Evolutionary conservation across 2,888 invertebrate species (phyloP).

Genomic region (Dascillus cervinus): DNA sequence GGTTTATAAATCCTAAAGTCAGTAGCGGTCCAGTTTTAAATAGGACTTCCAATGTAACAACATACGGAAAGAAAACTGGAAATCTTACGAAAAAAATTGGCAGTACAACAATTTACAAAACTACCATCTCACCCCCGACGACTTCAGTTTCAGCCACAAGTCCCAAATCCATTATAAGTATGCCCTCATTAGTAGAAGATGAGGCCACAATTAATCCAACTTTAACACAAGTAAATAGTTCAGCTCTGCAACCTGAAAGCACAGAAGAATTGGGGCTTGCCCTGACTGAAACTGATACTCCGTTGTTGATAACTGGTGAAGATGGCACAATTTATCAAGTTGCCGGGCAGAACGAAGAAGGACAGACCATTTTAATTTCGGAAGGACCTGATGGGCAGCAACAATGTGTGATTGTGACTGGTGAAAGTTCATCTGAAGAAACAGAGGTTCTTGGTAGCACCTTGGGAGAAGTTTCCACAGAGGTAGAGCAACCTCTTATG

Average conservation of each 20-base stretch:
- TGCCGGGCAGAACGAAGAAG: slow-evolving; percentile 66
- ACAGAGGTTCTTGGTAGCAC: slow-evolving; percentile 43
- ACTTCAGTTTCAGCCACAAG: slow-evolving; percentile 1
- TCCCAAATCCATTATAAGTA: slow-evolving; percentile 26
- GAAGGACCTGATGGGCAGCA: slow-evolving; percentile 70
- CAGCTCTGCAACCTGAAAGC: slow-evolving; percentile 9
- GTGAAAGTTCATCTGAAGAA: slow-evolving; percentile 50
- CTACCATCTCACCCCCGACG: slow-evolving; percentile 5
- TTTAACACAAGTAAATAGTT: slow-evolving; percentile 18
- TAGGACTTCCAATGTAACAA: slow-evolving; percentile 8
- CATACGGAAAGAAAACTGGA: slow-evolving; percentile 9
- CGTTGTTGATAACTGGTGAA: slow-evolving; percentile 74
- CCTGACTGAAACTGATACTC: slow-evolving; percentile 44
- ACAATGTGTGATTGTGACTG: slow-evolving; percentile 59
- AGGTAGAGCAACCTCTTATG: slow-evolving; percentile 18
- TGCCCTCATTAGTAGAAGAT: slow-evolving; percentile 32
- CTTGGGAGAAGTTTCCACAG: slow-evolving; percentile 25
- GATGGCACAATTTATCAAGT: slow-evolving; percentile 75
- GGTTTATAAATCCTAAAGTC: too few relatives aligned
- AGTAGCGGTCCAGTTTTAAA: slow-evolving; percentile 7
- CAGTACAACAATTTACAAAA: slow-evolving; percentile 26
- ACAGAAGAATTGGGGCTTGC: slow-evolving; percentile 19
- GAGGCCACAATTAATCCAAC: slow-evolving; percentile 35
- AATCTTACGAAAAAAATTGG: slow-evolving; percentile 26
- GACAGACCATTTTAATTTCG: slow-evolving; percentile 66